phyloP scores from a whole-genome alignment of 2,113 vertebrate species.

The Alligator sinensis region DNA sequence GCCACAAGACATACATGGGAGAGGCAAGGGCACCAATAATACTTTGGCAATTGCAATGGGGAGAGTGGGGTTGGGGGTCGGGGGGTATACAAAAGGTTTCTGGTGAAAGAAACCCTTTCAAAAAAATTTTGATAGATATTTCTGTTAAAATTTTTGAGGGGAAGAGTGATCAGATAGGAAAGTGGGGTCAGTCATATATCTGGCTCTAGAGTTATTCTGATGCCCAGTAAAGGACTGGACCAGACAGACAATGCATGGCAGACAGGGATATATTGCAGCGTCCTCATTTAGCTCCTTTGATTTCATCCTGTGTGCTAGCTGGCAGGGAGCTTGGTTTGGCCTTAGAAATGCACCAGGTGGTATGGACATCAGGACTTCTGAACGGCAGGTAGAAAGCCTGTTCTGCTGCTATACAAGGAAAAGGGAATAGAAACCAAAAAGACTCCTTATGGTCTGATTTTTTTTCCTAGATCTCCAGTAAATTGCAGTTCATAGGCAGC shows the following conservation, averaged over 20 bases:
- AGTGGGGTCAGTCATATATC: background rate
- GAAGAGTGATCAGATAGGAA: background rate
- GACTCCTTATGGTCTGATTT: background rate
- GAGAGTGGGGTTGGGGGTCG: too few species aligned
- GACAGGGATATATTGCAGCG: background rate
- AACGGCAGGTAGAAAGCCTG: background rate
- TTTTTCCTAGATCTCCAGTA: accelerated
- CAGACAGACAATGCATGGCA: background rate
- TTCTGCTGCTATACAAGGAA: background rate
- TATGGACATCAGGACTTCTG: background rate
- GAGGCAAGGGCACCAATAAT: too few species aligned
- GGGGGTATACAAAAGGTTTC: too few species aligned
- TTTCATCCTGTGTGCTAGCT: background rate
- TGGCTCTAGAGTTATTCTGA: background rate
- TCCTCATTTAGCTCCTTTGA: background rate
- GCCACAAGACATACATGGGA: too few species aligned
- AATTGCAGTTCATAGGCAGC: background rate
- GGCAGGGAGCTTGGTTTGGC: accelerated
- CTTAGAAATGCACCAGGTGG: background rate
- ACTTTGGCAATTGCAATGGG: too few species aligned
- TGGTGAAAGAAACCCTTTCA: too few species aligned
- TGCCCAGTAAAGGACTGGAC: background rate
- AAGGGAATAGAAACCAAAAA: background rate
- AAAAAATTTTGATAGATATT: background rate
- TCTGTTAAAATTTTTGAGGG: background rate